Conservation (phyloP, 2,797 vertebrate genomes). For the Danio choprae region DNA sequence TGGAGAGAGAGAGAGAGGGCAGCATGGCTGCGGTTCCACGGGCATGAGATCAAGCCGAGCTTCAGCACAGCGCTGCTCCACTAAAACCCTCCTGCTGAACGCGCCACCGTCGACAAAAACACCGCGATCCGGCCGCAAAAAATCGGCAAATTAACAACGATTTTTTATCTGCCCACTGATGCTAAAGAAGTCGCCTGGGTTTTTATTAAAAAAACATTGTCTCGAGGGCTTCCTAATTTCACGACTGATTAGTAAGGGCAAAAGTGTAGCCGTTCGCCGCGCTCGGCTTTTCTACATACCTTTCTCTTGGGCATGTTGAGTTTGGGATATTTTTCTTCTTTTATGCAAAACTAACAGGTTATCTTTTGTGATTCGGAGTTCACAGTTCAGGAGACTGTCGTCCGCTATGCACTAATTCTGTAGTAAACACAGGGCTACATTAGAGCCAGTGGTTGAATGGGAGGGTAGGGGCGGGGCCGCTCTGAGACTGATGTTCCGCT, state of each 20-base stretch:
- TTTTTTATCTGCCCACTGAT: conserved; percentile 7
- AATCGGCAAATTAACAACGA: conserved; percentile 45
- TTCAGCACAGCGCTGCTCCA: conserved; percentile 57
- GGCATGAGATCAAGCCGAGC: conserved; percentile 66
- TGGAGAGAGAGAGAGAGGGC: conserved; percentile 56
- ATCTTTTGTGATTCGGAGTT: conserved; percentile 59
- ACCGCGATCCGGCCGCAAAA: conserved; percentile 42
- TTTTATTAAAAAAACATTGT: conserved; percentile 54
- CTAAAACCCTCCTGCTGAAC: conserved; percentile 34
- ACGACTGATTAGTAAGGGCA: conserved; percentile 65
- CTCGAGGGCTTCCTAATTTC: conserved; percentile 65
- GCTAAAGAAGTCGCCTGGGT: conserved; percentile 38
- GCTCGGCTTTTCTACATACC: conserved; percentile 75
- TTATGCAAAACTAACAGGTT: conserved; percentile 67
- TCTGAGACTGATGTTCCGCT: conserved; percentile 67
- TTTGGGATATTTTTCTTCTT: conserved; percentile 62
- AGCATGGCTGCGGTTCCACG: conserved; percentile 70
- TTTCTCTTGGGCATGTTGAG: conserved; percentile 87
- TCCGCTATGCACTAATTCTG: conserved; percentile 76
- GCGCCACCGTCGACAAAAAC: conserved; percentile 47
- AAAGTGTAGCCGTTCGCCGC: conserved; percentile 65
- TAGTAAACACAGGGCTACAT: conserved; percentile 82
- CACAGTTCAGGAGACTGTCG: conserved; percentile 68
- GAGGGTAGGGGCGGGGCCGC: conserved; percentile 73
- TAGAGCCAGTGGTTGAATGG: conserved; percentile 83